Evolutionary conservation across 2,888 invertebrate species (phyloP), one percentile per base, ranked within the genome.

Genomic region (Drosophila formosana): DNA sequence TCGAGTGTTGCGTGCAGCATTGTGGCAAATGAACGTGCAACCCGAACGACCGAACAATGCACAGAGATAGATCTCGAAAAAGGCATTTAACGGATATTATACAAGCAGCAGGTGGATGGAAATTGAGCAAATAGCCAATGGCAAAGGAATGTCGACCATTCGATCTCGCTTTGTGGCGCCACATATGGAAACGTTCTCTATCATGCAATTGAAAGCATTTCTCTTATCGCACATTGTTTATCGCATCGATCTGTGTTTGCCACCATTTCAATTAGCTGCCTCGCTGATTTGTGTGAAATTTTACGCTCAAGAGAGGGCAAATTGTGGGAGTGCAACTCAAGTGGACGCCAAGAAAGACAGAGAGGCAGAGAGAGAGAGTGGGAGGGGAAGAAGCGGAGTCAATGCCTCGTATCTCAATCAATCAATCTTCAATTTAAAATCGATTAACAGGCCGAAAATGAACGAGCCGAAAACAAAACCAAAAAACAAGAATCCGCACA

Each of bases 341-440:
- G 64, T 18, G 18, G 18, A 18, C 18, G 18, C 18, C 18, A 18
- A 18, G 18, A 18, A 69, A 65, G 23, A n/a, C 32, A 23, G 23
- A 3, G 47, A 65, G 23, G 9, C 32, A 23, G 23, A 2, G 47
- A 23, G n/a, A 7, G 26, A 11, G 26, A n/a, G 11, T 11, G 5
- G 11, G 13, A n/a, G 18, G 6, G 4, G 5, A 28, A 9, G 18
- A 41, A 11, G 13, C 41, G 5, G 25, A 45, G 32, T 37, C 55
- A 60, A 32, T 11, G 11, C 39, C 18, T 45, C 34, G 53, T 65
- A 70, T 82, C 72, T 70, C 51, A 71, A 80, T 75, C 85, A 80
- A 85, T 85, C 82, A 85, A 87, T 82, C 73, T 71, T 49, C 72
- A 75, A 81, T 85, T 77, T 72, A 74, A 81, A 82, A 79, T 83